A percentile compares a stretch with the other conserved stretches of the same genome.
Conservation (phyloP, 2,888 invertebrate species). For the Pammene fasciana region DNA sequence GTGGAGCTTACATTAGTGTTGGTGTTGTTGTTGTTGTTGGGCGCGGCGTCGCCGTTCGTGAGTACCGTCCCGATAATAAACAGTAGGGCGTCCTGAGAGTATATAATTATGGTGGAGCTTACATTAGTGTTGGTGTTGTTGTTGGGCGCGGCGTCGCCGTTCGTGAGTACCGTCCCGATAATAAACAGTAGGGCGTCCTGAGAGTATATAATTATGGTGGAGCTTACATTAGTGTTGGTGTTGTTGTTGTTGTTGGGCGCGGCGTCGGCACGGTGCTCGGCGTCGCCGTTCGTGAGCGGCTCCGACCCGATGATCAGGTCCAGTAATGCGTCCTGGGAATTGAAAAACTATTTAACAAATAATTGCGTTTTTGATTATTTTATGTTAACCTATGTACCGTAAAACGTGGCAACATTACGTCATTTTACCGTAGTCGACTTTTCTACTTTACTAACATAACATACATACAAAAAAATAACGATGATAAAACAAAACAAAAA, state of each 20-base stretch:
- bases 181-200: conserved; percentile 93
- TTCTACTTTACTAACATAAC: too few species aligned
- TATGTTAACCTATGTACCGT: too few species aligned
- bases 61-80: conserved; percentile 90
- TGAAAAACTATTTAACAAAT: not conserved
- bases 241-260: conserved; percentile 63
- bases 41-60: conserved; percentile 73
- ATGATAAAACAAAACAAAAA: too few species aligned
- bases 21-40: conserved; percentile 65
- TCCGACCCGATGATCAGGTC: conserved; percentile 93
- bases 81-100: conserved; percentile 89
- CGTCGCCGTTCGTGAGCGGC: conserved; percentile 78
- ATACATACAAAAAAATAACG: too few species aligned
- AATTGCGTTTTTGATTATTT: too few species aligned
- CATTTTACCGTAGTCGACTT: too few species aligned
- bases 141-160: conserved; percentile 68
- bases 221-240: conserved; percentile 61
- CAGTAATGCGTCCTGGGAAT: conserved; percentile 90
- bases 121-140: conserved; percentile 66
- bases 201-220: conserved; percentile 47
- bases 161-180: conserved; percentile 86
- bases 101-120: conserved; percentile 42
- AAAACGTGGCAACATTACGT: too few species aligned
- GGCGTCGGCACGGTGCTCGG: conserved; percentile 66
- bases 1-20: conserved; percentile 58